phyloP scores from a whole-genome alignment of 2,797 vertebrate species.

The Labeo calbasu region DNA sequence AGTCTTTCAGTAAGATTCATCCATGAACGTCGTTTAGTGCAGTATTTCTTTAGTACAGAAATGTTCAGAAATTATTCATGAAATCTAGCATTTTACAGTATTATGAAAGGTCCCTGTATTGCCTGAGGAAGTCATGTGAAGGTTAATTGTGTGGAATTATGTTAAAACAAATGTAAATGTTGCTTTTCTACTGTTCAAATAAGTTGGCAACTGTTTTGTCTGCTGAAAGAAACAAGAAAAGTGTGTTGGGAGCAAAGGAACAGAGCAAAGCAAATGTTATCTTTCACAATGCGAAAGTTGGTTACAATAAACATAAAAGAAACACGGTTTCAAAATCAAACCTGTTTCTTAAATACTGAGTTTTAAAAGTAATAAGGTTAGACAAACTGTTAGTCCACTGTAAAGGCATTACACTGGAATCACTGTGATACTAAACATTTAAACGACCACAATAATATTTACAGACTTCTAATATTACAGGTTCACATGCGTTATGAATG shows the following conservation, averaged over 20 bases:
- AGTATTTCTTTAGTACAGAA: neutral
- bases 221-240: neutral
- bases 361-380: neutral
- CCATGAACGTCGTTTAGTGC: neutral
- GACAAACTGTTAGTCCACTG: neutral
- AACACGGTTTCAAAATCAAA: neutral
- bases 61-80: neutral
- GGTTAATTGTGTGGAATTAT: neutral
- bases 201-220: neutral
- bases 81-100: neutral
- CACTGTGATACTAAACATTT: conserved; percentile 4
- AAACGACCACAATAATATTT: conserved; percentile 3
- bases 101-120: neutral
- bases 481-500: neutral
- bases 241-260: neutral
- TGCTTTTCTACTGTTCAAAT: neutral
- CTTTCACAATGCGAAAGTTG: neutral
- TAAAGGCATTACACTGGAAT: neutral
- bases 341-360: neutral
- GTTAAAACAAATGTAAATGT: neutral
- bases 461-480: conserved; percentile 12
- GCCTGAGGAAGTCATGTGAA: neutral
- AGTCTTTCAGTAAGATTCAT: neutral
- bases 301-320: neutral
- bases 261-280: neutral